These are phyloP conservation scores for Acanthococcus lagerstroemiae DNA, from an alignment of 2,888 invertebrate species.

Conservation along the genomic window DNA sequence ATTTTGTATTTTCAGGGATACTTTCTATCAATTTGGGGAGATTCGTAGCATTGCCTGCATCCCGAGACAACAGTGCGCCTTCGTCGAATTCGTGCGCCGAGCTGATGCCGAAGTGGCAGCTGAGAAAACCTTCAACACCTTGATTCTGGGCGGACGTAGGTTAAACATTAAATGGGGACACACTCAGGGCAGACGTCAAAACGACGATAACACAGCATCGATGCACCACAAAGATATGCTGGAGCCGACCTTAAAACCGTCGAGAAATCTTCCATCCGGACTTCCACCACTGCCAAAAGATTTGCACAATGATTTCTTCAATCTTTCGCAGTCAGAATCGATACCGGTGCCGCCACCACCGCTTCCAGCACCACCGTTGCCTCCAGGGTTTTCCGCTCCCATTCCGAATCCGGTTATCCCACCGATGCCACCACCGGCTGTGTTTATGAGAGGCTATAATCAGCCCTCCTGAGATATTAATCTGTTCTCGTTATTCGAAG, in stretches of 20 bases:
- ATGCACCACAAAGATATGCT: constrained; percentile 40
- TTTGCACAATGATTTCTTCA: constrained; percentile 53
- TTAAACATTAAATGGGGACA: constrained; percentile 98
- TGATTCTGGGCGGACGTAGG: constrained; percentile 72
- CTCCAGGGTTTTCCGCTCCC: not conserved
- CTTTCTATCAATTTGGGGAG: constrained; percentile 98
- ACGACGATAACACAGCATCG: not conserved
- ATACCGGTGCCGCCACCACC: not conserved
- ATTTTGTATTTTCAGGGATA: constrained; percentile 67
- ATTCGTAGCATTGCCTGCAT: constrained; percentile 88
- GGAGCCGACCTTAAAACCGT: constrained; percentile 56
- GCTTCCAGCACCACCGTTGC: not conserved
- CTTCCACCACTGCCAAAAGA: constrained; percentile 54
- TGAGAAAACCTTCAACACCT: constrained; percentile 89
- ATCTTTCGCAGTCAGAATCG: not conserved
- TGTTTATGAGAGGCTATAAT: not conserved
- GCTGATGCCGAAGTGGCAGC: constrained; percentile 86
- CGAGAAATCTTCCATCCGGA: constrained; percentile 66
- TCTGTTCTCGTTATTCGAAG: no score
- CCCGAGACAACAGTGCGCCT: constrained; percentile 88
- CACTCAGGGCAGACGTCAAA: constrained; percentile 52
- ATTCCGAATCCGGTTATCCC: not conserved
- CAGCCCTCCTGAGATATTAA: no score
- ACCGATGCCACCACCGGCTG: not conserved
- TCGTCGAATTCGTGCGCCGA: constrained; percentile 89